Conservation (phyloP, 2,797 vertebrate species). For the Dromococcyx pavoninus region DNA sequence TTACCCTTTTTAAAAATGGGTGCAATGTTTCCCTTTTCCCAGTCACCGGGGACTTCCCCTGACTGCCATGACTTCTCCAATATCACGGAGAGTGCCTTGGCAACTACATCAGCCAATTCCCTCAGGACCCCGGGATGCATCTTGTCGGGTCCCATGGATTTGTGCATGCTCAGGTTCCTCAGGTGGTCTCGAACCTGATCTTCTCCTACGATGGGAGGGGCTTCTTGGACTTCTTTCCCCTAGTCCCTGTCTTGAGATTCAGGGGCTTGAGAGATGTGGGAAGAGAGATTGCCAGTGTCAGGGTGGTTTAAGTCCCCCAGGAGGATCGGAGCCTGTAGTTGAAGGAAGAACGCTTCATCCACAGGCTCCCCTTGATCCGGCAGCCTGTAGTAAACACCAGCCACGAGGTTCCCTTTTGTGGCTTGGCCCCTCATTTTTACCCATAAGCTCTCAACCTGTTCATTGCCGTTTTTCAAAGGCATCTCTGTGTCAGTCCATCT, state of each 20-base stretch:
- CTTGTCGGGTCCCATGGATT: not conserved
- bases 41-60: too few relatives aligned
- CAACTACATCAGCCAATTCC: too few relatives aligned
- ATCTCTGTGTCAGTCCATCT: not conserved
- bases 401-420: not conserved
- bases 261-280: not conserved
- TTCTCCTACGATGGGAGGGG: not conserved
- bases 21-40: too few relatives aligned
- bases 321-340: too few relatives aligned
- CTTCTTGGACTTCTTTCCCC: not conserved
- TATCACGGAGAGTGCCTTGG: too few relatives aligned
- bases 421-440: not conserved
- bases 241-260: not conserved
- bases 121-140: too few relatives aligned
- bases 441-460: not conserved
- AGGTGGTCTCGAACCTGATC: not conserved
- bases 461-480: not conserved
- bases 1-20: too few relatives aligned
- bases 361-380: too few relatives aligned
- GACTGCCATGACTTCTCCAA: too few relatives aligned
- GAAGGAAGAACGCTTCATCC: too few relatives aligned
- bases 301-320: too few relatives aligned
- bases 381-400: not conserved
- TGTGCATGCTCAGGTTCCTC: not conserved
- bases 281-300: not conserved